Conservation (phyloP, 2,888 invertebrate genomes). For the Muscina levida region DNA sequence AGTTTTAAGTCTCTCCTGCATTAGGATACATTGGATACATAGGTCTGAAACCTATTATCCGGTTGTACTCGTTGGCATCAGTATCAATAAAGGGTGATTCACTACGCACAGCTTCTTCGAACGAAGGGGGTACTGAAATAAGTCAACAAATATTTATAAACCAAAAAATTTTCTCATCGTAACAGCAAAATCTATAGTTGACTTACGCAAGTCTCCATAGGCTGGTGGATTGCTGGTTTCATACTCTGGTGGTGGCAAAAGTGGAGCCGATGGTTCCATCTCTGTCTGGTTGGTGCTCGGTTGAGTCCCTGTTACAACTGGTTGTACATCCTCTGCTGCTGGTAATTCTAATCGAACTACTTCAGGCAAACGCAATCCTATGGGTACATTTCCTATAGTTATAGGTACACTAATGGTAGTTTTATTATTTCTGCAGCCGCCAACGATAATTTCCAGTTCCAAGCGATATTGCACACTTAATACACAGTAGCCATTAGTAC, state of each 20-base stretch:
- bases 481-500: slow-evolving; percentile 37
- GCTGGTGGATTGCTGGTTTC: too few species aligned
- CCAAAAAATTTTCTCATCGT: too few species aligned
- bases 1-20: too few species aligned
- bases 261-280: slow-evolving; percentile 69
- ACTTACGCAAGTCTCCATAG: too few species aligned
- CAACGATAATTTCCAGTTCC: slow-evolving; percentile 29
- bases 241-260: slow-evolving; percentile 42
- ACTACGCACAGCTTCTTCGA: slow-evolving; percentile 70
- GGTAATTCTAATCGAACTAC: too few species aligned
- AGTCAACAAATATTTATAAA: neutral
- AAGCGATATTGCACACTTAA: slow-evolving; percentile 66
- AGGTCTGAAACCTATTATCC: slow-evolving; percentile 71
- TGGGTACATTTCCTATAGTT: too few species aligned
- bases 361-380: too few species aligned
- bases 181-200: too few species aligned
- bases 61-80: slow-evolving; percentile 70
- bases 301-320: too few species aligned
- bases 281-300: slow-evolving; percentile 55
- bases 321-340: too few species aligned
- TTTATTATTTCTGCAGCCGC: slow-evolving; percentile 33
- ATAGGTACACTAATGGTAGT: neutral
- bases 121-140: slow-evolving; percentile 71
- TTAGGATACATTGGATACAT: slow-evolving; percentile 74
- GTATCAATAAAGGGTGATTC: slow-evolving; percentile 68